Conservation (phyloP, 2,888 invertebrate species). For the Catocala sponsa region DNA sequence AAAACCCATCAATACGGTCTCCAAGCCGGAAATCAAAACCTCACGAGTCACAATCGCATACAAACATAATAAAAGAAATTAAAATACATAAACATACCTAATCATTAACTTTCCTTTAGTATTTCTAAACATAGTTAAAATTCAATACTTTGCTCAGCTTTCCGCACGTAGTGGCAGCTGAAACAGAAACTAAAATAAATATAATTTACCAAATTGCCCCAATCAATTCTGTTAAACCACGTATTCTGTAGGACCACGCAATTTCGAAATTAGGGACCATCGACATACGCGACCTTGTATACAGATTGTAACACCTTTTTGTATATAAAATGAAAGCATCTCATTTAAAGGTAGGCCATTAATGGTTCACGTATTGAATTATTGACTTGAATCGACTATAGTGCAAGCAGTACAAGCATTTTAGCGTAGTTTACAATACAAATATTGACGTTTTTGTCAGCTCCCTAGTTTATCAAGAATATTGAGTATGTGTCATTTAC, state of each 20-base stretch:
- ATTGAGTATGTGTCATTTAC: too few relatives aligned
- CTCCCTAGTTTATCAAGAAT: too few relatives aligned
- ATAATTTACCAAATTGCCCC: constrained; percentile 70
- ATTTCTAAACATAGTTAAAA: background rate
- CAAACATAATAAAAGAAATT: too few relatives aligned
- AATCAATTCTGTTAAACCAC: constrained; percentile 68
- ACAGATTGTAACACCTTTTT: constrained; percentile 43
- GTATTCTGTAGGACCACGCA: constrained; percentile 75
- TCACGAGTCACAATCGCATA: too few relatives aligned
- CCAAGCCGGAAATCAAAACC: too few relatives aligned
- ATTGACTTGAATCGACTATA: too few relatives aligned
- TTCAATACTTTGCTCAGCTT: constrained; percentile 21
- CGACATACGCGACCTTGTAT: constrained; percentile 37
- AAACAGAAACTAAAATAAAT: constrained; percentile 58
- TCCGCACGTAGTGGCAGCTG: constrained; percentile 48
- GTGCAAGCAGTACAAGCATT: too few relatives aligned
- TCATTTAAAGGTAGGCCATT: background rate
- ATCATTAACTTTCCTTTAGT: too few relatives aligned
- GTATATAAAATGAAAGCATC: background rate
- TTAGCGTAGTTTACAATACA: too few relatives aligned
- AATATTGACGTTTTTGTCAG: too few relatives aligned
- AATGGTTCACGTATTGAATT: background rate
- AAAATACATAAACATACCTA: too few relatives aligned
- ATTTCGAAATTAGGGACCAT: constrained; percentile 66
- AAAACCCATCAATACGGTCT: too few relatives aligned